A percentile compares a stretch with the other conserved stretches of the same genome.
Conservation (phyloP, 2,113 vertebrate genomes). For the Nyctereutes procyonoides region DNA sequence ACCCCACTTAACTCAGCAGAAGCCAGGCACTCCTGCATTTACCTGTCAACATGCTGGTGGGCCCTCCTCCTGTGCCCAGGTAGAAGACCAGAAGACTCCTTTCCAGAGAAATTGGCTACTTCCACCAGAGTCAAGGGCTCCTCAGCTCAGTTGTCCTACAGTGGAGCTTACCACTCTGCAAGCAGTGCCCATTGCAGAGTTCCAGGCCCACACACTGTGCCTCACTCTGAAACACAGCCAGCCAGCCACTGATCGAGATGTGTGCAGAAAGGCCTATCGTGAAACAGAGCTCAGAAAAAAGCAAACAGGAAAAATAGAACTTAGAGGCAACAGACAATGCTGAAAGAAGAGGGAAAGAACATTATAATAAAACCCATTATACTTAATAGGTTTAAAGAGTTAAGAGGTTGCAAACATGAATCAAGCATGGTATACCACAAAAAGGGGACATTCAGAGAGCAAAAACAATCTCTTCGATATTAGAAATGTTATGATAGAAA, state of each 20-base stretch:
- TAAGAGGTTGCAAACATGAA: background rate
- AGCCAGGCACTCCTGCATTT: background rate
- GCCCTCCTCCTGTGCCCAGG: background rate
- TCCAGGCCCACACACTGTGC: fast-evolving
- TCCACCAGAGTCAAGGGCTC: fast-evolving
- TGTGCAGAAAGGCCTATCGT: fast-evolving
- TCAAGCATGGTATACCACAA: background rate
- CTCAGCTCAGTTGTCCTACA: fast-evolving
- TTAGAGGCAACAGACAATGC: background rate
- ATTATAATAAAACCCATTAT: background rate
- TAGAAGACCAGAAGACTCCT: background rate
- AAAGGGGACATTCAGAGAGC: background rate
- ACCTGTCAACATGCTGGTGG: fast-evolving
- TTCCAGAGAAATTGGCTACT: background rate
- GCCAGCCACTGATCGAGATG: background rate
- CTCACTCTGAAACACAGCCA: background rate
- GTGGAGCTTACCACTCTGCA: fast-evolving
- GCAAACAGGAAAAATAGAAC: background rate
- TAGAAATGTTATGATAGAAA: constrained; percentile 43
- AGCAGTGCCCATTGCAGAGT: fast-evolving
- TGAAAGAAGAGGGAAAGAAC: background rate
- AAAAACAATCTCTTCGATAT: background rate
- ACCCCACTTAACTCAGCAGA: no score
- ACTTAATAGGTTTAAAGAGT: background rate
- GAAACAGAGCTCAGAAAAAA: background rate